Conservation (phyloP, 2,113 vertebrate genomes). For the Xiphophorus maculatus region DNA sequence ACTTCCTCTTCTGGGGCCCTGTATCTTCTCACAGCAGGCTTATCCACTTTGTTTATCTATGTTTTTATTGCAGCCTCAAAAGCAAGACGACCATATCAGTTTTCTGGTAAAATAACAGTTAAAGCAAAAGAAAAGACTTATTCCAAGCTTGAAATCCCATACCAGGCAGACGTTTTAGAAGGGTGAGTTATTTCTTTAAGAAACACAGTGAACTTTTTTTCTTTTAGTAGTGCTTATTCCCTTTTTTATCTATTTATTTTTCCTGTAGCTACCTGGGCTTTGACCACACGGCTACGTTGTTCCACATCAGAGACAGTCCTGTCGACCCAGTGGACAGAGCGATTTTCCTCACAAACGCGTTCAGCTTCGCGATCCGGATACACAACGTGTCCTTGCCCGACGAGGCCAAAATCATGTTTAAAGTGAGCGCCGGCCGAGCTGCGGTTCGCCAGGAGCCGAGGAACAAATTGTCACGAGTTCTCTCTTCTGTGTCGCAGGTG, state of each 20-base stretch:
- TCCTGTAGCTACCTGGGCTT: conserved; percentile 89
- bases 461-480: neutral
- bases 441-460: neutral
- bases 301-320: conserved; percentile 94
- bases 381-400: conserved; percentile 93
- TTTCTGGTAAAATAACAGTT: conserved; percentile 97
- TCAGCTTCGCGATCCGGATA: conserved; percentile 90
- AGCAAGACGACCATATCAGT: conserved; percentile 90
- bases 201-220: neutral
- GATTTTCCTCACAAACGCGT: conserved; percentile 94
- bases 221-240: neutral
- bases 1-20: conserved; percentile 34
- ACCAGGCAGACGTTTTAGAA: conserved; percentile 97
- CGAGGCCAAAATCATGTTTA: conserved; percentile 92
- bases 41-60: conserved; percentile 11
- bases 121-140: conserved; percentile 99
- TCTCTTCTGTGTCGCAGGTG: conserved; percentile 77
- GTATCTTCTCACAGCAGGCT: conserved; percentile 2
- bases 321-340: conserved; percentile 90
- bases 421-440: conserved; percentile 74
- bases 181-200: conserved; percentile 82
- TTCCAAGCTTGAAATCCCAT: conserved; percentile 98
- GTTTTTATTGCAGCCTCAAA: conserved; percentile 87
- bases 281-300: conserved; percentile 94
- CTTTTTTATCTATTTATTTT: neutral